Evolutionary conservation across 2,113 vertebrate species (phyloP).

Genomic region (Pipa parva): DNA sequence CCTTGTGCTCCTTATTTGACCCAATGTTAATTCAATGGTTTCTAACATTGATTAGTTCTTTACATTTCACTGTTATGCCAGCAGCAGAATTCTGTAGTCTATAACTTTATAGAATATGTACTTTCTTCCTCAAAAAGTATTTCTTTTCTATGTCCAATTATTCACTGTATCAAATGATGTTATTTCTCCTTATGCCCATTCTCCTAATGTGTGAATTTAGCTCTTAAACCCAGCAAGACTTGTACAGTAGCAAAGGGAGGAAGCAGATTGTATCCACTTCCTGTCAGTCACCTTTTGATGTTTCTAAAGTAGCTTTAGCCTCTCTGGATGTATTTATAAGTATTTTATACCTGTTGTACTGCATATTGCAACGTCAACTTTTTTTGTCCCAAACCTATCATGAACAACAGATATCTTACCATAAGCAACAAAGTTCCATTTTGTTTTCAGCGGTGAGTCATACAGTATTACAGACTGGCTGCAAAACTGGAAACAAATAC

Average conservation of each 20-base stretch:
- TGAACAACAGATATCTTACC: too few species aligned
- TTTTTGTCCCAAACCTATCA: too few species aligned
- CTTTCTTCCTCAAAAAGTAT: not conserved
- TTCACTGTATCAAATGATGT: not conserved
- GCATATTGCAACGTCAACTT: too few species aligned
- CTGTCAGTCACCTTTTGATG: not conserved
- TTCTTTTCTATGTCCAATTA: not conserved
- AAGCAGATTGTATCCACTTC: not conserved
- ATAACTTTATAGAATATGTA: not conserved
- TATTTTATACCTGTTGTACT: too few species aligned
- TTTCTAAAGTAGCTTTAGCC: too few species aligned
- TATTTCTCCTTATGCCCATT: slow-evolving; percentile 45
- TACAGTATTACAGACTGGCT: too few species aligned
- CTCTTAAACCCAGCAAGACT: slow-evolving; percentile 21
- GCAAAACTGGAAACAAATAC: too few species aligned
- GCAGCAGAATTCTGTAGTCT: not conserved
- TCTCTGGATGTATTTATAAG: too few species aligned
- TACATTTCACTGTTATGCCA: not conserved
- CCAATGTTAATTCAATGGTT: not conserved
- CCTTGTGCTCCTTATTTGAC: not conserved
- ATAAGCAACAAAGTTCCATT: too few species aligned
- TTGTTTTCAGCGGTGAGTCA: too few species aligned
- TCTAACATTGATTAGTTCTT: not conserved
- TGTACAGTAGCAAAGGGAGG: slow-evolving; percentile 15
- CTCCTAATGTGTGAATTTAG: not conserved